Percentiles rank a stretch among this genome's conserved stretches.
phyloP scores from a whole-genome alignment of 53 echinoderm and acorn worm genomes.

The Echinarachnius parma region DNA sequence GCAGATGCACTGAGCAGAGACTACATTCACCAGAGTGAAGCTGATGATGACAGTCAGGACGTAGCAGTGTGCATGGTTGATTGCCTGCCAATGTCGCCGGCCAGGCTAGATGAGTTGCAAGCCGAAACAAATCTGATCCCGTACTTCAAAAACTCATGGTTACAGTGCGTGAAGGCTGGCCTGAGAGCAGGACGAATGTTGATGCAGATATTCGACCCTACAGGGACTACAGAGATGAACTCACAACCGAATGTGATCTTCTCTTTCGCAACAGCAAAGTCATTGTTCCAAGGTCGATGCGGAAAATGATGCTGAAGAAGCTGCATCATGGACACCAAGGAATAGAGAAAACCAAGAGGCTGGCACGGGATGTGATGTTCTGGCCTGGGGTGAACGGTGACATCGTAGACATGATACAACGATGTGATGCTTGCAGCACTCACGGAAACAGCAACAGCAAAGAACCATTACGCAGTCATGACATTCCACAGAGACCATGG shows the following conservation, averaged over 20 bases:
- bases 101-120: slow-evolving; percentile 23
- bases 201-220: slow-evolving; percentile 9
- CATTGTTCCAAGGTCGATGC: slow-evolving; percentile 9
- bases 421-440: slow-evolving; percentile 25
- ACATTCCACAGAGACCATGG: slow-evolving; percentile 43
- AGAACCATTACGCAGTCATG: slow-evolving; percentile 38
- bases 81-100: slow-evolving; percentile 25
- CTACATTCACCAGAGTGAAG: slow-evolving; percentile 30
- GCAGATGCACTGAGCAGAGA: slow-evolving; percentile 44
- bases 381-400: slow-evolving; percentile 21
- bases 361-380: slow-evolving; percentile 34
- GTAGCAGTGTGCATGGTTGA: too few relatives aligned
- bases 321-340: slow-evolving; percentile 51
- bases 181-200: slow-evolving; percentile 10
- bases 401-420: slow-evolving; percentile 12
- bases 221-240: slow-evolving; percentile 36
- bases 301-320: slow-evolving; percentile 28
- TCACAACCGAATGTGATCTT: slow-evolving; percentile 9
- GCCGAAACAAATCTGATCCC: slow-evolving; percentile 14
- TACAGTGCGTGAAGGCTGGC: slow-evolving; percentile 25
- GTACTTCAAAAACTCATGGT: slow-evolving; percentile 5
- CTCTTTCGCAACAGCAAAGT: slow-evolving; percentile 21
- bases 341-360: slow-evolving; percentile 37
- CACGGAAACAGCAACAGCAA: slow-evolving; percentile 9
- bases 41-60: slow-evolving; percentile 23